Percentiles rank a stretch among this genome's conserved stretches.
phyloP scores from a whole-genome alignment of 2,888 invertebrate genomes.

The Drosophila cyrtoloma region DNA sequence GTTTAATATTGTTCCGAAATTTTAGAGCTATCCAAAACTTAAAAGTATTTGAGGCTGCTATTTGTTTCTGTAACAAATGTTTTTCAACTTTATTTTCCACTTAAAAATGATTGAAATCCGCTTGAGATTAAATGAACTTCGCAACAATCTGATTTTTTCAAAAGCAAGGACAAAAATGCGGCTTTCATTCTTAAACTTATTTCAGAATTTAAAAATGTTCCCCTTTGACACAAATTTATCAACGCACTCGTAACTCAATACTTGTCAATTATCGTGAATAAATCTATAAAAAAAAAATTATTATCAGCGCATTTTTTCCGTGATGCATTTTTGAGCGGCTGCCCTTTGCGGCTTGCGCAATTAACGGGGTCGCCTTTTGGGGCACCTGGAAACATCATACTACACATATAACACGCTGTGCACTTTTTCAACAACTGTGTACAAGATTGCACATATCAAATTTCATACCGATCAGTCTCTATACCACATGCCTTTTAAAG shows the following conservation, averaged over 20 bases:
- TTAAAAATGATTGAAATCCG: not conserved
- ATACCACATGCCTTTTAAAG: conserved; percentile 70
- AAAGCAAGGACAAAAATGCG: not conserved
- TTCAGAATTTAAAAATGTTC: conserved; percentile 4
- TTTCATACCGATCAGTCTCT: conserved; percentile 52
- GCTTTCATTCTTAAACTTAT: conserved; percentile 11
- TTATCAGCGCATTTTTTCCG: conserved; percentile 25
- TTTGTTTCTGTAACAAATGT: not conserved
- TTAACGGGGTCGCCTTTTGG: conserved; percentile 48
- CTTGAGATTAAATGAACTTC: not conserved
- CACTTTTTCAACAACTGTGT: conserved; percentile 69
- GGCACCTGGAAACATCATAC: conserved; percentile 9
- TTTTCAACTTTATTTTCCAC: not conserved
- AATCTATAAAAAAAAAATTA: conserved; percentile 36
- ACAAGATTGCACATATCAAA: conserved; percentile 61
- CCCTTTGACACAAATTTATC: conserved; percentile 32
- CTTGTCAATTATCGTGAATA: conserved; percentile 51
- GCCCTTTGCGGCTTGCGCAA: conserved; percentile 71
- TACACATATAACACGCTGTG: conserved; percentile 55
- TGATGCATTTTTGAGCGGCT: conserved; percentile 40
- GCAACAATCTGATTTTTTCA: not conserved
- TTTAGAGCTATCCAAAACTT: too few species aligned
- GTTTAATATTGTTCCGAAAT: too few species aligned
- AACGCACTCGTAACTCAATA: conserved; percentile 47
- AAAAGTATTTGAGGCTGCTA: not conserved